These are phyloP conservation scores for Zootermopsis nevadensis DNA, from an alignment of 2,888 invertebrate genomes.

Conservation along the genomic window DNA sequence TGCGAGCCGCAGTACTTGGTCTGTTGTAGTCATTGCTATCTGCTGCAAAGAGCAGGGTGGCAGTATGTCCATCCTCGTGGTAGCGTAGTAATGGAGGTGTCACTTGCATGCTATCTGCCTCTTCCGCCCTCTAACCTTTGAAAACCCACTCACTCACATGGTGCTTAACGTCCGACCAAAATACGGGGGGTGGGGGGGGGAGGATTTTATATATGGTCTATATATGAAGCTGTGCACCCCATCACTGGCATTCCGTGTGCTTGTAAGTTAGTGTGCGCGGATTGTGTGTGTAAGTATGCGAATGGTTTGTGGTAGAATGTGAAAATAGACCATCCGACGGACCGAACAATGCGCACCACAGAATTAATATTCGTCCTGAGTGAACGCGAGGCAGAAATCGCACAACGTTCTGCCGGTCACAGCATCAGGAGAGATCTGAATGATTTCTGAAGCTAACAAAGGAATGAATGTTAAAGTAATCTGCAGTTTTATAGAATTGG, in stretches of 20 bases:
- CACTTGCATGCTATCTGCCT: conserved; percentile 38
- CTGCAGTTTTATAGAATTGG: too few relatives aligned
- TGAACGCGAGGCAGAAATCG: neutral
- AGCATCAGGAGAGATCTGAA: too few relatives aligned
- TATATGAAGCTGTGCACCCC: neutral
- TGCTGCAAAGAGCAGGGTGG: neutral
- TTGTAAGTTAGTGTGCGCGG: neutral
- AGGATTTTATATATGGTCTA: neutral
- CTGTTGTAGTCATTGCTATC: conserved; percentile 6
- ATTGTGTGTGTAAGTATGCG: neutral
- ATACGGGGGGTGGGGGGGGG: neutral
- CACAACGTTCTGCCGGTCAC: neutral
- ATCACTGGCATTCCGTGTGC: neutral
- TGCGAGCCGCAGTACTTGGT: neutral
- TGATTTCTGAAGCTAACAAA: too few relatives aligned
- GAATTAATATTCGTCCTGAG: neutral
- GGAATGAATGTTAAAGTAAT: too few relatives aligned
- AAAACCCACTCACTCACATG: neutral
- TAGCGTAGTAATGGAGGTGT: conserved; percentile 47
- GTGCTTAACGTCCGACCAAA: conserved; percentile 12
- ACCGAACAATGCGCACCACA: neutral
- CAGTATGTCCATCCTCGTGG: conserved; percentile 22
- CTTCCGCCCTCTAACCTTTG: neutral
- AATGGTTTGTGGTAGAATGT: neutral
- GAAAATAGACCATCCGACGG: neutral